Evolutionary conservation across 2,113 vertebrate genomes (phyloP), one percentile per base, ranked within the genome.

Genomic region (Sturnus vulgaris): DNA sequence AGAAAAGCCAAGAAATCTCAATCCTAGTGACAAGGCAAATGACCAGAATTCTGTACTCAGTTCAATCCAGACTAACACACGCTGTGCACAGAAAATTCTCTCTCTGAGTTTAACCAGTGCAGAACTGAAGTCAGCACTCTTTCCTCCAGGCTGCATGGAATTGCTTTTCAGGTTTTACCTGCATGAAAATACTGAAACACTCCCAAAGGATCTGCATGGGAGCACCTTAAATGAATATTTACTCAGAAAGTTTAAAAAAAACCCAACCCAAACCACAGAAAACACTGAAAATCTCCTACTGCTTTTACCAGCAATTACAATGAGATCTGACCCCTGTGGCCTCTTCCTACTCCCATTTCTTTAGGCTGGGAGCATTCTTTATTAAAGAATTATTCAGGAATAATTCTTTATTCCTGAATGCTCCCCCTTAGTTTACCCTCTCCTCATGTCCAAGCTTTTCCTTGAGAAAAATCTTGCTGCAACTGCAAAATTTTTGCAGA

Each of bases 1-100:
- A 93, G 50, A 13, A 87, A 84, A 87, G 83, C 83, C 86, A 82
- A 70, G 49, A 71, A 57, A 65, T 69, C 84, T 78, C 61, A 90
- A 15, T 75, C 76, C 30, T 24, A 30, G 28, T 47, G 61, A 65
- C 66, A 85, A 72, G 40, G 75, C 52, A 82, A 90, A 55, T 19
- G 57, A 69, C n/a, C 53, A 80, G 37, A 59, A 75, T 47, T 63
- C 14, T 10, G 17, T 27, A 35, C 33, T 68, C 1, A 0, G 40
- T 46, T 82, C 69, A 57, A 85, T 35, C 30, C 16, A 0, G 31
- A 56, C 49, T 68, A 59, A 71, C 47, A 46, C 13, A 6, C 3
- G 15, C 20, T 44, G 35, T 53, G 78, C 68, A 52, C 9, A 25
- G 52, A 88, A 92, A 86, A 47, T n/a, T 44, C 72, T 77, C 59